A percentile compares a stretch with the other conserved stretches of the same genome.
Evolutionary conservation across 2,888 invertebrate species (phyloP).

Genomic region (Nymphalis polychloros): DNA sequence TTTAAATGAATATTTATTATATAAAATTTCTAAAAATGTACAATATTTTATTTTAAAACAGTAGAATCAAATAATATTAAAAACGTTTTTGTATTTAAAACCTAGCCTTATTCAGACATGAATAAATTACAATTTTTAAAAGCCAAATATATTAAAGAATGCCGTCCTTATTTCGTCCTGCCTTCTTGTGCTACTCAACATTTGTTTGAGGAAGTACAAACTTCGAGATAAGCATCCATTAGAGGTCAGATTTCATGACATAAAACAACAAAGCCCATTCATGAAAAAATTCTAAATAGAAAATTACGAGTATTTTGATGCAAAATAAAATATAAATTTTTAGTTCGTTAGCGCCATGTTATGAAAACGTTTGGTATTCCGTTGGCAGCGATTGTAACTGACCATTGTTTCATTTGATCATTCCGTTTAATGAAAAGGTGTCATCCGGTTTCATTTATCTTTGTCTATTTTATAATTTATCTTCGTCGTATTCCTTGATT

Average conservation of each 20-base stretch:
- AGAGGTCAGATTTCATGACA: neutral
- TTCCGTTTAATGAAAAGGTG: slow-evolving; percentile 38
- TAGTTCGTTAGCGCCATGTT: neutral
- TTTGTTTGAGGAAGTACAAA: neutral
- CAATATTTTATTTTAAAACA: too few species aligned
- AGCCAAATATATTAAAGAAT: neutral
- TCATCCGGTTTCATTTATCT: slow-evolving; percentile 39
- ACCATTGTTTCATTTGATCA: slow-evolving; percentile 25
- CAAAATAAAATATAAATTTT: neutral
- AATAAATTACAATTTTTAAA: neutral
- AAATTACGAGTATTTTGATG: neutral
- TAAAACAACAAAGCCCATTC: neutral
- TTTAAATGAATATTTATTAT: too few species aligned
- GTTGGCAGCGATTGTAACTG: slow-evolving; percentile 31
- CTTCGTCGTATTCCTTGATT: slow-evolving; percentile 40
- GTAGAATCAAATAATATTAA: too few species aligned
- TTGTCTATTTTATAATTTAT: slow-evolving; percentile 41
- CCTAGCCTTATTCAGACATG: too few species aligned
- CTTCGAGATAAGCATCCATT: neutral
- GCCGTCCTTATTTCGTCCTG: neutral
- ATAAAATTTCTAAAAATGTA: too few species aligned
- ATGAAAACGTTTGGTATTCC: slow-evolving; percentile 13
- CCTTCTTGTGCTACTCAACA: neutral
- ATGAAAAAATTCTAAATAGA: neutral
- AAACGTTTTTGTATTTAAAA: too few species aligned